These are phyloP conservation scores for Jaculus jaculus DNA, from an alignment of 2,113 vertebrate genomes.

Conservation along the genomic window DNA sequence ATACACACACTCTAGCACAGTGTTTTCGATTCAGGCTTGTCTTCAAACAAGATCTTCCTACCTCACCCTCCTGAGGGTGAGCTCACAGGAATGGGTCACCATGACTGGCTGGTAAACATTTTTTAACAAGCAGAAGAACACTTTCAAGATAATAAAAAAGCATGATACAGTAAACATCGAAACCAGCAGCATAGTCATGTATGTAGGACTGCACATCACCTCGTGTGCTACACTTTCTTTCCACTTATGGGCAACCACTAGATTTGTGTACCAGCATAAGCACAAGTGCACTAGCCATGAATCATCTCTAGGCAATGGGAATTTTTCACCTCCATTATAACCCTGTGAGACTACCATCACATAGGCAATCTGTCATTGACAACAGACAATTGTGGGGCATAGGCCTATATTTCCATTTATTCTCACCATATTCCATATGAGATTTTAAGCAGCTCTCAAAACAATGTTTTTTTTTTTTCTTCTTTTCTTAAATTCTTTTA, in stretches of 20 bases:
- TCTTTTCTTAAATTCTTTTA: background rate
- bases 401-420: background rate
- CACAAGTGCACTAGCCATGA: no score
- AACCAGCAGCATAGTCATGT: background rate
- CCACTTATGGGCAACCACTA: background rate
- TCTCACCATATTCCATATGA: background rate
- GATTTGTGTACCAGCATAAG: no score
- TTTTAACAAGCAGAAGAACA: background rate
- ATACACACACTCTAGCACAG: no score
- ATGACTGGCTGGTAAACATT: background rate
- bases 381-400: background rate
- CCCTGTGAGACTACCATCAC: no score
- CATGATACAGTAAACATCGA: background rate
- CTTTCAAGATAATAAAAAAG: no score
- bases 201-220: no score
- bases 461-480: background rate
- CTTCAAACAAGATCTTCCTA: background rate
- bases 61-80: background rate
- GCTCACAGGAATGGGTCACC: background rate
- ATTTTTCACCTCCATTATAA: no score
- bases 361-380: background rate
- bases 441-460: conserved; percentile 19
- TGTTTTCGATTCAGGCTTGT: no score
- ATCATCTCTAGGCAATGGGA: no score
- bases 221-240: background rate